These are phyloP conservation scores for Fopius arisanus DNA, from an alignment of 1,140 invertebrate species.

Conservation along the genomic window DNA sequence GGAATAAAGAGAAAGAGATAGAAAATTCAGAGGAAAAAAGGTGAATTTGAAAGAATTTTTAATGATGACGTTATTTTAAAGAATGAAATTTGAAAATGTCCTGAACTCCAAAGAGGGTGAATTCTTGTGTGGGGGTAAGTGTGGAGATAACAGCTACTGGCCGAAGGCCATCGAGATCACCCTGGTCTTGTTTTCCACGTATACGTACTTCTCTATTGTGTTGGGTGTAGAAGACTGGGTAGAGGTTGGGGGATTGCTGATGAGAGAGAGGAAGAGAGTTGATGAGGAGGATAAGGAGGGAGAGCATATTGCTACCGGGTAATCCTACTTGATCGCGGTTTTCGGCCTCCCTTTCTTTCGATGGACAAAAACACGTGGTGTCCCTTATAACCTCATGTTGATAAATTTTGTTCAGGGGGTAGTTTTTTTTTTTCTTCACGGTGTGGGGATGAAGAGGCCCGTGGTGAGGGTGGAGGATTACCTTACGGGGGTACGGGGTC, in stretches of 20 bases:
- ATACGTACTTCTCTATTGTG: slow-evolving; percentile 12
- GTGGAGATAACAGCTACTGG: slow-evolving; percentile 50
- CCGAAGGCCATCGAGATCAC: slow-evolving; percentile 40
- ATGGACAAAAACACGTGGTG: slow-evolving; percentile 9
- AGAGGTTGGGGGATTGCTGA: slow-evolving; percentile 26
- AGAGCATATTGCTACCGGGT: slow-evolving; percentile 59
- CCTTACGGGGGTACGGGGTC: slow-evolving; percentile 42
- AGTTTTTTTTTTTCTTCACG: slow-evolving; percentile 4
- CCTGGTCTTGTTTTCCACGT: slow-evolving; percentile 18
- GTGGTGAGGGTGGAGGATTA: slow-evolving; percentile 54
- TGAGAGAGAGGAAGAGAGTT: slow-evolving; percentile 31
- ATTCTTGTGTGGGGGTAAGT: slow-evolving; percentile 32
- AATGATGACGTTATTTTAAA: background rate
- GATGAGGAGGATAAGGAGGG: slow-evolving; percentile 25
- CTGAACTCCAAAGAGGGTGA: slow-evolving; percentile 6
- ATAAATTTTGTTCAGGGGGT: background rate
- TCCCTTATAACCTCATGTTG: slow-evolving; percentile 5
- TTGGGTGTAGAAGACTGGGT: background rate
- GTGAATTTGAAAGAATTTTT: no score
- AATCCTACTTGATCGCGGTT: slow-evolving; percentile 64
- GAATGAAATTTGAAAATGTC: background rate
- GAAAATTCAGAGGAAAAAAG: no score
- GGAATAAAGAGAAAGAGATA: no score
- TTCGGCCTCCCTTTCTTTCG: slow-evolving; percentile 47
- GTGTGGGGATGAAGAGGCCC: slow-evolving; percentile 1